phyloP scores from a whole-genome alignment of 35 echinoderm and acorn worm genomes.

The Apostichopus californicus region DNA sequence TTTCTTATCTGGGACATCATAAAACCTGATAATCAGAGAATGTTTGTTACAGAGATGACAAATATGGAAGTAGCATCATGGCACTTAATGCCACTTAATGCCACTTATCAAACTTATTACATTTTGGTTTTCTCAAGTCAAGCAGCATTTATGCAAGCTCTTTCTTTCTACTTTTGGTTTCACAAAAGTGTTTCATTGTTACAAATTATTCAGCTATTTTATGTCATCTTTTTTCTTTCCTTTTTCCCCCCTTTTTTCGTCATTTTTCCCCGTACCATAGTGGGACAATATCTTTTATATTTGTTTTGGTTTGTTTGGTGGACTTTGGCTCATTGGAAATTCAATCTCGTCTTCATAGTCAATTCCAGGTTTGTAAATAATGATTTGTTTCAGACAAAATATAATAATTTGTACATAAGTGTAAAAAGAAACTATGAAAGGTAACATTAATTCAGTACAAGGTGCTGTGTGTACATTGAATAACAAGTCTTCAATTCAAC shows the following conservation, averaged over 20 bases:
- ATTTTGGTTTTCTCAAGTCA: no score
- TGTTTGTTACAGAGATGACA: no score
- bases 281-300: background rate
- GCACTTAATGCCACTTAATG: no score
- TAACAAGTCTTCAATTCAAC: constrained; percentile 4
- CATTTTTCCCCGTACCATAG: background rate
- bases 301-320: background rate
- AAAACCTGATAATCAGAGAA: no score
- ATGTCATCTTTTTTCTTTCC: background rate
- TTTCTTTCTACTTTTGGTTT: no score
- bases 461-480: constrained; percentile 36
- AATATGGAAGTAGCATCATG: no score
- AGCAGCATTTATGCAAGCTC: no score
- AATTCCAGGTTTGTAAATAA: constrained; percentile 39
- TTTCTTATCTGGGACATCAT: no score
- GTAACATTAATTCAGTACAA: constrained; percentile 30
- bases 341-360: constrained; percentile 9
- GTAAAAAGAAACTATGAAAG: constrained; percentile 2
- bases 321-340: background rate
- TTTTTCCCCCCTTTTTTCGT: background rate
- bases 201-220: no score
- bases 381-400: background rate
- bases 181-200: no score
- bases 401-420: constrained; percentile 31
- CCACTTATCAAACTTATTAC: no score